A percentile compares a stretch with the other conserved stretches of the same genome.
Conservation (phyloP, 2,888 invertebrate species). For the Pyrrhia umbra region DNA sequence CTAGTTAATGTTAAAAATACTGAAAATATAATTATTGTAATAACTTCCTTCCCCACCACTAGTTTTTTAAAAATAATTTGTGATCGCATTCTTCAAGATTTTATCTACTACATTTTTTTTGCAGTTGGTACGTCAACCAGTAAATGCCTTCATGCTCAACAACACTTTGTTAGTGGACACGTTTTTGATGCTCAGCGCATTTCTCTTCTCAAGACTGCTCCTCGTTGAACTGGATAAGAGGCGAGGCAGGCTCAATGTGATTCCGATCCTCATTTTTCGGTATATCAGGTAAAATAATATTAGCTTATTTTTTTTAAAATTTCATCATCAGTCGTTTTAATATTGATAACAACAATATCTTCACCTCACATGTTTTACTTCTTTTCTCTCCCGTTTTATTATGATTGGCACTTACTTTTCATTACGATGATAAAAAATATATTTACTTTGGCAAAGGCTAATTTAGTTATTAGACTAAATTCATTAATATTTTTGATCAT, state of each 20-base stretch:
- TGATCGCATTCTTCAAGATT: too few species aligned
- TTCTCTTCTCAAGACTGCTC: constrained; percentile 92
- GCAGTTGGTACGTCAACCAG: constrained; percentile 89
- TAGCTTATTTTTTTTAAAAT: too few species aligned
- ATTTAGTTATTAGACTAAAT: neutral
- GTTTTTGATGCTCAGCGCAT: constrained; percentile 93
- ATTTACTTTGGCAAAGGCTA: neutral
- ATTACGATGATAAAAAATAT: too few species aligned
- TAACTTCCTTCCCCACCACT: too few species aligned
- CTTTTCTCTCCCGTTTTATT: too few species aligned
- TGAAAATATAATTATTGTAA: too few species aligned
- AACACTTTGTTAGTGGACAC: constrained; percentile 93
- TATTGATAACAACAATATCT: too few species aligned
- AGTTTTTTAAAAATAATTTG: too few species aligned
- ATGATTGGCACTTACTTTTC: too few species aligned
- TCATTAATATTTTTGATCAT: neutral
- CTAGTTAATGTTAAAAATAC: too few species aligned
- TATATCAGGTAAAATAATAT: constrained; percentile 92
- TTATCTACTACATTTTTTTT: neutral
- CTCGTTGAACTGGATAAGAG: constrained; percentile 92
- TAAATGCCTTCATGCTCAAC: constrained; percentile 91
- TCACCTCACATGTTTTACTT: too few species aligned
- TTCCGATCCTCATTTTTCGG: constrained; percentile 91
- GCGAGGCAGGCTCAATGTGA: constrained; percentile 91
- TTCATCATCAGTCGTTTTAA: too few species aligned